Conservation (phyloP, 1,140 invertebrate genomes). For the Himalopsyche phryganea region DNA sequence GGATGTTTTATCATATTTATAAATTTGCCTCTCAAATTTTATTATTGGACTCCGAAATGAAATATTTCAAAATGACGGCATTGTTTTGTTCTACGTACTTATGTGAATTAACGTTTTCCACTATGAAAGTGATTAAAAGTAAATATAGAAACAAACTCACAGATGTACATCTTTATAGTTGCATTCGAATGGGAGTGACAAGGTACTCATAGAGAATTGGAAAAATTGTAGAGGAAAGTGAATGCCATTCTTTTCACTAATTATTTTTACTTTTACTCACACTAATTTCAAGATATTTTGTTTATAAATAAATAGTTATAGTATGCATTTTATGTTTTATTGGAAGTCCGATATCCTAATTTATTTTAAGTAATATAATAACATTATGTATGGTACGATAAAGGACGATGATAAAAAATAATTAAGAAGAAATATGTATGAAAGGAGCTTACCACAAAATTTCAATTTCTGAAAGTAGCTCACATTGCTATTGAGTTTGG, state of each 20-base stretch:
- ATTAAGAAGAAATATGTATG: background rate
- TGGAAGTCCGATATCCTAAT: background rate
- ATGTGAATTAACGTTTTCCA: too few species aligned
- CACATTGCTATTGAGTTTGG: constrained; percentile 1
- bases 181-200: background rate
- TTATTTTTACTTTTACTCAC: constrained; percentile 2
- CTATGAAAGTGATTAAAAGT: too few species aligned
- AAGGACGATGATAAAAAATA: background rate
- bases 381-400: constrained; percentile 2
- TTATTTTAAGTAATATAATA: constrained; percentile 1
- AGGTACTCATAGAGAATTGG: background rate
- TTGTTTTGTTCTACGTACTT: too few species aligned
- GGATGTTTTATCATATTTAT: too few species aligned
- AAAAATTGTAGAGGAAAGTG: constrained; percentile 1
- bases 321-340: background rate
- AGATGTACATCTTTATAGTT: constrained; percentile 1
- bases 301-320: constrained; percentile 4
- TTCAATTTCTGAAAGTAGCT: constrained; percentile 5
- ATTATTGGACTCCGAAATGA: too few species aligned
- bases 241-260: constrained; percentile 5
- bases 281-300: background rate
- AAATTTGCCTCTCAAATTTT: too few species aligned
- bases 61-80: too few species aligned
- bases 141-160: background rate
- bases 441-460: background rate